phyloP scores from a whole-genome alignment of 2,888 invertebrate genomes.

The Graphium colonna region DNA sequence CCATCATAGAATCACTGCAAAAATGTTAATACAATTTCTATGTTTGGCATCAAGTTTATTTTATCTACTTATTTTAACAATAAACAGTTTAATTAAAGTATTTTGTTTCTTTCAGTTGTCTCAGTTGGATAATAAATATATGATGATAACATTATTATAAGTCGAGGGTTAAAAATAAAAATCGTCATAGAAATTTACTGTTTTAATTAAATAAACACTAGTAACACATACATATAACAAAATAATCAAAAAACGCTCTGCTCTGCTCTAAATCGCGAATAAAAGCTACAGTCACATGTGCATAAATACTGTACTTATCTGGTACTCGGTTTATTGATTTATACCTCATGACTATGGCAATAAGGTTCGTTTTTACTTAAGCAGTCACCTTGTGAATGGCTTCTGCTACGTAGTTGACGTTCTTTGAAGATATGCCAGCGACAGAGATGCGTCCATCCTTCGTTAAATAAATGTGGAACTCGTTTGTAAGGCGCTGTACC shows the following conservation, averaged over 20 bases:
- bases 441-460: conserved; percentile 99
- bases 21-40: conserved; percentile 70
- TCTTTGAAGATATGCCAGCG: conserved; percentile 96
- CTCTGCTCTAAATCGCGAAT: neutral
- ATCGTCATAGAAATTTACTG: neutral
- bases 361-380: conserved; percentile 52
- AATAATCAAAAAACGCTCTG: conserved; percentile 4
- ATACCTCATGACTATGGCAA: conserved; percentile 26
- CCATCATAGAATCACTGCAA: conserved; percentile 62
- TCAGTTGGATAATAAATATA: too few relatives aligned
- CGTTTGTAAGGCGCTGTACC: conserved; percentile 90
- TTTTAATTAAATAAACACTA: conserved; percentile 18
- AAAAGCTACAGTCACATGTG: neutral
- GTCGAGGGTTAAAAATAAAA: conserved; percentile 19
- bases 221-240: conserved; percentile 17
- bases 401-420: conserved; percentile 95
- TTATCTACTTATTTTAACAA: conserved; percentile 79
- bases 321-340: conserved; percentile 25
- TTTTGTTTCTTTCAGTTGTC: conserved; percentile 31
- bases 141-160: too few relatives aligned
- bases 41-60: conserved; percentile 77
- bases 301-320: conserved; percentile 54
- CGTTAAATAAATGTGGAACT: conserved; percentile 96
- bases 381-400: conserved; percentile 96
- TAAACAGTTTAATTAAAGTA: conserved; percentile 70